Base-by-base conservation (phyloP, 2,113 vertebrate genomes). In the Micromys minutus region DNA sequence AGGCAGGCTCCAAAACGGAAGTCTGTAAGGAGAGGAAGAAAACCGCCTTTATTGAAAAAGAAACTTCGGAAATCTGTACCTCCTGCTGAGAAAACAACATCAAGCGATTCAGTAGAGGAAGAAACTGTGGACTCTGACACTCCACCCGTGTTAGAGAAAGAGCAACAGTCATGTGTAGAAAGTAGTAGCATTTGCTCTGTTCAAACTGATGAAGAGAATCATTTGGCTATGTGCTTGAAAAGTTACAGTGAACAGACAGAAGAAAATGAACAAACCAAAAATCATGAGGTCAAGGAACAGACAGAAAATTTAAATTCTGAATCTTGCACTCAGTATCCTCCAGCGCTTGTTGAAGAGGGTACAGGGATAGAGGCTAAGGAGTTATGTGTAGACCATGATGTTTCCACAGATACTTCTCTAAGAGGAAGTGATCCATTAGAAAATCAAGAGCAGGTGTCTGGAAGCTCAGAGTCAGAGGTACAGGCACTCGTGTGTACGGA, bases 1-100 rank as follows among this genome's bases (percentile, higher is more conserved):
- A 97, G 79, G 83, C 95, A 98, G 7, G 97, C 98, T 34, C 97
- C 98, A 71, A 99, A 99, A 97, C 98, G 98, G 29, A 99, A 99
- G 84, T 96, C 98, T 77, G 98, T 98, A 96, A 98, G 98, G 97
- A 96, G 96, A 95, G 98, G 98, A 85, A 99, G 99, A 97, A 98
- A 98, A 31, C 97, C 97, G 76, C 96, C 98, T 79, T 92, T 97
- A 59, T 39, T 93, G 45, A 99, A 99, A 98, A 98, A 99, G 98
- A 99, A 99, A 98, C 98, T 98, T 81, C 80, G 98, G 26, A 95
- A 97, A 63, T 99, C 98, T 95, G 96, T 98, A 57, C 98, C 98
- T 84, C 76, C 65, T 36, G 97, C 98, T 55, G 98, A 98, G 50
- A 98, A 98, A 92, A 91, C 97, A 0, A 87, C 97, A 69, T 96